These are phyloP conservation scores for Dryococelus australis DNA, from an alignment of 2,888 invertebrate species.

Conservation along the genomic window DNA sequence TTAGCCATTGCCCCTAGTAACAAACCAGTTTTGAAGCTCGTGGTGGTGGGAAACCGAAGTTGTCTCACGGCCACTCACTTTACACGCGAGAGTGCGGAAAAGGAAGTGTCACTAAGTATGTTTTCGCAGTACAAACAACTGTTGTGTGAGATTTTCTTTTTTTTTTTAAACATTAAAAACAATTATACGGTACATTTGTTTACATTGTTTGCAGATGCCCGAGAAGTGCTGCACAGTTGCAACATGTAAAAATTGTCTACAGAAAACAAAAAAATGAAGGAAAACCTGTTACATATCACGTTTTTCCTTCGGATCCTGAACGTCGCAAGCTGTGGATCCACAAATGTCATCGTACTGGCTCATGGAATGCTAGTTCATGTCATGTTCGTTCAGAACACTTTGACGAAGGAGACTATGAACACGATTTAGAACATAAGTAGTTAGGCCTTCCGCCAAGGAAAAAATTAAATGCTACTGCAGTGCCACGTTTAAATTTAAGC, in stretches of 20 bases:
- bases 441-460: neutral
- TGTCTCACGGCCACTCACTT: neutral
- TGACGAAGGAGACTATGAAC: neutral
- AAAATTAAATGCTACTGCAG: too few relatives aligned
- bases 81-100: neutral
- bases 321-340: neutral
- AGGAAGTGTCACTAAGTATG: neutral
- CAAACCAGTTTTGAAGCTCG: neutral
- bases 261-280: neutral
- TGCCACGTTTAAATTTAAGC: neutral
- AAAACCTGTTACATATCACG: neutral
- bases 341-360: neutral
- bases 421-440: neutral
- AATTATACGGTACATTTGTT: neutral
- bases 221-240: neutral
- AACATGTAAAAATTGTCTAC: neutral
- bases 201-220: neutral
- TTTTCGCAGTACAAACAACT: too few relatives aligned
- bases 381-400: neutral
- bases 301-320: neutral
- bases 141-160: too few relatives aligned
- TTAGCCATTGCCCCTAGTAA: slow-evolving; percentile 1
- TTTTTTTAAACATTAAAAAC: too few relatives aligned
- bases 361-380: too few relatives aligned
- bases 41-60: neutral